Evolutionary conservation across 2,113 vertebrate genomes (phyloP).

Genomic region (Protomyctophum bolini): DNA sequence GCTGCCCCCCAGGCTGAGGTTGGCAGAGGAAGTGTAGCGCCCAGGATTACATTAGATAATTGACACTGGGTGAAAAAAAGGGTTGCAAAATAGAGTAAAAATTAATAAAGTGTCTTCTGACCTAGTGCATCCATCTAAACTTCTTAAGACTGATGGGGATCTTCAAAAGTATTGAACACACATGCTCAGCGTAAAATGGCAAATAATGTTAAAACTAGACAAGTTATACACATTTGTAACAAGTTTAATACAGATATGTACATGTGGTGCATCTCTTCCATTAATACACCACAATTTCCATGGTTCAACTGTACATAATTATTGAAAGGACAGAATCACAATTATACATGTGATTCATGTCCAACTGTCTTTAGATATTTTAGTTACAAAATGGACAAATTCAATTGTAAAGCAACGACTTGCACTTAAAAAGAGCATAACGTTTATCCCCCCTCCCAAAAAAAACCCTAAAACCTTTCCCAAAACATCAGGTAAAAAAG

Average conservation of each 20-base stretch:
- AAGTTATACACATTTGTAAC: constrained; percentile 12
- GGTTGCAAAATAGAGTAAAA: too few species aligned
- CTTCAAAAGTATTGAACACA: not conserved
- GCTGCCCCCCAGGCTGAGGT: too few species aligned
- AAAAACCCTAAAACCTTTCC: constrained; percentile 27
- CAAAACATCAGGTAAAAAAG: constrained; percentile 51
- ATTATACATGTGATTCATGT: constrained; percentile 9
- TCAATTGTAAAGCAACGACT: constrained; percentile 57
- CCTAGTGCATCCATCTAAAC: too few species aligned
- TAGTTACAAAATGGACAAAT: constrained; percentile 5
- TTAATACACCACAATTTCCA: too few species aligned
- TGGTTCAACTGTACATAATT: constrained; percentile 43
- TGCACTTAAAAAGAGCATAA: constrained; percentile 51
- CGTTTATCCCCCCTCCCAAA: not conserved
- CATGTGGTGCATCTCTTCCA: constrained; percentile 45
- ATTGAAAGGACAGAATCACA: constrained; percentile 27
- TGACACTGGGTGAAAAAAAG: too few species aligned
- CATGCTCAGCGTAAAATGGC: not conserved
- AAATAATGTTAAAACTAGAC: not conserved
- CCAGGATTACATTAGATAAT: too few species aligned
- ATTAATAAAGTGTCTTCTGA: too few species aligned
- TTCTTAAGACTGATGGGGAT: too few species aligned
- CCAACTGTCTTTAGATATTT: constrained; percentile 7
- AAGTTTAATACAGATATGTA: constrained; percentile 50
- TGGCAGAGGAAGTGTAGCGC: too few species aligned